These are phyloP conservation scores for Pica pica DNA, from an alignment of 2,113 vertebrate species.

Conservation along the genomic window DNA sequence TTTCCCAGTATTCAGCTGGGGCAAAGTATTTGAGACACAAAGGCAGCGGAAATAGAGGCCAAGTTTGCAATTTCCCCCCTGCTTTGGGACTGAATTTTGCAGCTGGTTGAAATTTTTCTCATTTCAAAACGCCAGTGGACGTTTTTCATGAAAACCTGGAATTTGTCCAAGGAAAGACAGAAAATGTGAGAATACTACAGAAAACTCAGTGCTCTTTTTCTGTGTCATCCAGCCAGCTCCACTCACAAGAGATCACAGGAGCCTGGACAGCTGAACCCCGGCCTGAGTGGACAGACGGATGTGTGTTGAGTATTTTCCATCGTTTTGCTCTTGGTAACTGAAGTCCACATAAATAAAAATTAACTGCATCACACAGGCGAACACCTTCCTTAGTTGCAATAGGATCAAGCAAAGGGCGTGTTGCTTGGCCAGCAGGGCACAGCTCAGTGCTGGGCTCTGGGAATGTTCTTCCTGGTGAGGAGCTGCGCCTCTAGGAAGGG, in stretches of 20 bases:
- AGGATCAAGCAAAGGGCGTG: not conserved
- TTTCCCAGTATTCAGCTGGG: not conserved
- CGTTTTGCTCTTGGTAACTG: not conserved
- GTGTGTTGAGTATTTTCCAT: not conserved
- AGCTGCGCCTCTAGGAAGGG: not conserved
- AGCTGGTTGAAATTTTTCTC: conserved; percentile 46
- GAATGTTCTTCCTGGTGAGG: not conserved
- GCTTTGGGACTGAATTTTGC: conserved; percentile 34
- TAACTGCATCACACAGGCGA: not conserved
- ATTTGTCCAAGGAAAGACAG: not conserved
- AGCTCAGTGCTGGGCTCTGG: not conserved
- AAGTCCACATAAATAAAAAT: not conserved
- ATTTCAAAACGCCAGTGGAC: not conserved
- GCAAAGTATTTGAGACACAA: not conserved
- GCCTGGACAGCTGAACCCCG: not conserved
- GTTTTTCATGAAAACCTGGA: not conserved
- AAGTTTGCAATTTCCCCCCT: not conserved
- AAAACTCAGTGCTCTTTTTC: conserved; percentile 2
- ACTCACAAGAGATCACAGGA: not conserved
- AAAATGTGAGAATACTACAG: not conserved
- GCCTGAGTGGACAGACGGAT: not conserved
- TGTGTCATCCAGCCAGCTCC: not conserved
- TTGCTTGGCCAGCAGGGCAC: not conserved
- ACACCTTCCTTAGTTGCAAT: not conserved
- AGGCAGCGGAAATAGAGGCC: not conserved